A percentile compares a stretch with the other conserved stretches of the same genome.
Conservation (phyloP, 1,140 invertebrate genomes). For the Ceratitis capitata region DNA sequence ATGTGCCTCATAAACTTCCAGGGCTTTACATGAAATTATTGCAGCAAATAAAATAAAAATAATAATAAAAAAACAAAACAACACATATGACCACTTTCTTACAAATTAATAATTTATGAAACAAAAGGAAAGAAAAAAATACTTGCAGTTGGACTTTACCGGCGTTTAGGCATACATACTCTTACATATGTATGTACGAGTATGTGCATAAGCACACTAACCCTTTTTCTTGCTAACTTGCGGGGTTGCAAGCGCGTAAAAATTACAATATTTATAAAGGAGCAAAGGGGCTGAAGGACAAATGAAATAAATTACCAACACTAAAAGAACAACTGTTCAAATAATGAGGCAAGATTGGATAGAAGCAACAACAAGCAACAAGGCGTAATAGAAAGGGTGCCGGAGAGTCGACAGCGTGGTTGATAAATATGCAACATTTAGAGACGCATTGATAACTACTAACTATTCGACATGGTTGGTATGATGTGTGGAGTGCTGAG, state of each 20-base stretch:
- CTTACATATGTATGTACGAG: too few relatives aligned
- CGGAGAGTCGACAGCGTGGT: neutral
- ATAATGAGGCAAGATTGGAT: conserved; percentile 59
- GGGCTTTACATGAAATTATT: conserved; percentile 11
- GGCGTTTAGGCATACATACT: neutral
- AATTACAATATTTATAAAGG: neutral
- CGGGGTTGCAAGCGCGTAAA: conserved; percentile 24
- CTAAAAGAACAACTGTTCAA: conserved; percentile 64
- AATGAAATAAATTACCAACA: conserved; percentile 63
- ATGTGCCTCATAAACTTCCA: conserved; percentile 8
- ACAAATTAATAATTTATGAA: conserved; percentile 38
- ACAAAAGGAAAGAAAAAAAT: neutral
- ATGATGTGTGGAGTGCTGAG: neutral
- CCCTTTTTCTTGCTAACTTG: neutral
- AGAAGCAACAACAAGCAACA: conserved; percentile 6
- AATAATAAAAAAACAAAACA: too few relatives aligned
- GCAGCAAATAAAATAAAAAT: too few relatives aligned
- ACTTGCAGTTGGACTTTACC: neutral
- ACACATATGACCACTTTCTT: conserved; percentile 39
- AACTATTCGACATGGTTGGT: neutral
- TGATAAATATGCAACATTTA: conserved; percentile 26
- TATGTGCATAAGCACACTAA: too few relatives aligned
- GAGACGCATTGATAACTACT: neutral
- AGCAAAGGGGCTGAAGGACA: neutral
- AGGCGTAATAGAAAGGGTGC: neutral